Evolutionary conservation across 2,113 vertebrate species (phyloP), one percentile per base, ranked within the genome.

Genomic region (Salvelinus sp.): DNA sequence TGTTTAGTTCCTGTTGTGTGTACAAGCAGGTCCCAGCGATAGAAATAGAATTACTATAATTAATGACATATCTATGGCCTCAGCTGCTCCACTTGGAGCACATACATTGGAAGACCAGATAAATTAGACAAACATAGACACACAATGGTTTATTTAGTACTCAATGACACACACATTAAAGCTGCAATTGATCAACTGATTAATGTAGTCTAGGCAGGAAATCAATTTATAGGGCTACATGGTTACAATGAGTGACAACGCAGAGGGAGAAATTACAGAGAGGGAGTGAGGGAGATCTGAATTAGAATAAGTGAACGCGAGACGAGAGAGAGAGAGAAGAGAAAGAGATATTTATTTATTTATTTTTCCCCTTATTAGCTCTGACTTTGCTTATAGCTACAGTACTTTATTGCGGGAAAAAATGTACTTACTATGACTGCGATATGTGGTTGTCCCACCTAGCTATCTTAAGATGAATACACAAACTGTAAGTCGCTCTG

Each of bases 131-230:
- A 62, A 62, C n/a, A 16, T 16, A 60, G 58, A 62, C n/a, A 16
- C n/a, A 44, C 38, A 44, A 12, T 44, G 9, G 38, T 44, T 44
- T 12, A 44, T 44, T 44, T 9, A 12, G 38, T 44, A 44, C 38
- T 44, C 38, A 44, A 44, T 44, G 38, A 10, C 38, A 44, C 38
- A 12, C 70, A 58, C 50, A 72, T 72, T 72, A 62, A 18, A 30
- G 18, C 58, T 58, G 25, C 7, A 72, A 38, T 60, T 72, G 70
- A 62, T 20, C 70, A 72, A 16, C 50, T 72, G 70, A 54, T 72
- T 25, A 58, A 72, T 30, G 70, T 30, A 72, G 70, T 30, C 70
- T 44, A 44, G 38, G 7, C 38, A 44, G 9, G 38, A 44, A n/a
- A 72, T 72, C 54, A 28, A 72, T 72, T 62, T 22, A 58, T 58